These are phyloP conservation scores for Meloidogyne exigua DNA, from an alignment of 1,140 invertebrate genomes.

Conservation along the genomic window DNA sequence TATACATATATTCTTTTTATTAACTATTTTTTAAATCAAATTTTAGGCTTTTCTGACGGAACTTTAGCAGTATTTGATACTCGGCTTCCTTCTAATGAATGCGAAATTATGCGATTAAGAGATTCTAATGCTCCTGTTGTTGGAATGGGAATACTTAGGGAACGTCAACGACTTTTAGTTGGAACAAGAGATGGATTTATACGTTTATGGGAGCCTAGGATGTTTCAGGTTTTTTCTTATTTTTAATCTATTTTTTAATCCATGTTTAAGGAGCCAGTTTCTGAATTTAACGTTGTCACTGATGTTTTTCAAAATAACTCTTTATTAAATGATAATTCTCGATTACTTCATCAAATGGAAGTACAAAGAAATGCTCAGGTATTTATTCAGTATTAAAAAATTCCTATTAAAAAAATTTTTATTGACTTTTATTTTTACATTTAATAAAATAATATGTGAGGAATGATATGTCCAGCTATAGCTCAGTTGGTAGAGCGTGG, in stretches of 20 bases:
- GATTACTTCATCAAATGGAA: slow-evolving; percentile 28
- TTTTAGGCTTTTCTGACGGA: slow-evolving; percentile 53
- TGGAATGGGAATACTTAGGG: slow-evolving; percentile 25
- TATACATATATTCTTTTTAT: neutral
- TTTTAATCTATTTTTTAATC: slow-evolving; percentile 16
- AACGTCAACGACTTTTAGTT: slow-evolving; percentile 37
- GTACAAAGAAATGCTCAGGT: slow-evolving; percentile 27
- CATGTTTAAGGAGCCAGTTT: slow-evolving; percentile 39
- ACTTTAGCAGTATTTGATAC: slow-evolving; percentile 44
- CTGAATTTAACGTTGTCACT: slow-evolving; percentile 48
- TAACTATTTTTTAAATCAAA: neutral
- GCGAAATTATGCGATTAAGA: slow-evolving; percentile 45
- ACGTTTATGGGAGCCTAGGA: slow-evolving; percentile 45
- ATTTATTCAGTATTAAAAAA: too few relatives aligned
- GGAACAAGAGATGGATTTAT: slow-evolving; percentile 44
- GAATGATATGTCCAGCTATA: slow-evolving; percentile 17
- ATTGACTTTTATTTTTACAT: neutral
- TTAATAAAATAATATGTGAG: neutral
- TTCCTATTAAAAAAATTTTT: too few relatives aligned
- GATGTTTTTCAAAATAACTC: neutral
- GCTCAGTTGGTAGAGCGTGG: slow-evolving; percentile 57
- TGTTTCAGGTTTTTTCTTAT: slow-evolving; percentile 45
- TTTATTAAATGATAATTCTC: neutral
- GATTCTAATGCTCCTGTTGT: slow-evolving; percentile 47
- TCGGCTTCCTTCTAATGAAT: slow-evolving; percentile 39